These are phyloP conservation scores for Pycnonotus jocosus DNA, from an alignment of 2,113 vertebrate genomes.

Conservation along the genomic window DNA sequence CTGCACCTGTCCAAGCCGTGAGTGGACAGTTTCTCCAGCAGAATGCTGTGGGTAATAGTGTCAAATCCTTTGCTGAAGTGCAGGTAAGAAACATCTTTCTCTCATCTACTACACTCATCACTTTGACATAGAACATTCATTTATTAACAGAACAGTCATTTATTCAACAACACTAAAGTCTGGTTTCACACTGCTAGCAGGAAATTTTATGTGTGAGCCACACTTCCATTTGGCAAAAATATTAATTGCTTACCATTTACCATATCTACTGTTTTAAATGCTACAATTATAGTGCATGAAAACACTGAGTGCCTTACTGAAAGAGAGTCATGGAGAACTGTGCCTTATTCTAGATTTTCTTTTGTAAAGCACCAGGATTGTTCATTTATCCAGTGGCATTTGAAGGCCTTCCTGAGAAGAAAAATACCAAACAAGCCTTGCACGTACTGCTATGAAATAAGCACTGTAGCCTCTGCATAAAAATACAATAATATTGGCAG, in stretches of 20 bases:
- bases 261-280: slow-evolving; percentile 18
- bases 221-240: slow-evolving; percentile 15
- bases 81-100: background rate
- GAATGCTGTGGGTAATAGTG: background rate
- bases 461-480: background rate
- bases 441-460: background rate
- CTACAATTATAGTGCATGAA: background rate
- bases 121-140: background rate
- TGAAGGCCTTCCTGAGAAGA: background rate
- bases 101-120: background rate
- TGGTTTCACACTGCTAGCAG: background rate
- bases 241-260: background rate
- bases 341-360: background rate
- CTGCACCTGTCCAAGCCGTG: background rate
- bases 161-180: slow-evolving; percentile 24
- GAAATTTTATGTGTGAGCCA: background rate
- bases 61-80: background rate
- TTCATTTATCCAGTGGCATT: background rate
- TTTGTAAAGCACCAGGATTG: background rate
- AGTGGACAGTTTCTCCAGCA: background rate
- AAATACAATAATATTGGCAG: background rate
- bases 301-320: background rate
- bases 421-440: background rate
- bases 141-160: background rate
- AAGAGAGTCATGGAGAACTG: background rate